Base-by-base conservation (phyloP, 2,113 vertebrate species). In the Burhinus bistriatus region DNA sequence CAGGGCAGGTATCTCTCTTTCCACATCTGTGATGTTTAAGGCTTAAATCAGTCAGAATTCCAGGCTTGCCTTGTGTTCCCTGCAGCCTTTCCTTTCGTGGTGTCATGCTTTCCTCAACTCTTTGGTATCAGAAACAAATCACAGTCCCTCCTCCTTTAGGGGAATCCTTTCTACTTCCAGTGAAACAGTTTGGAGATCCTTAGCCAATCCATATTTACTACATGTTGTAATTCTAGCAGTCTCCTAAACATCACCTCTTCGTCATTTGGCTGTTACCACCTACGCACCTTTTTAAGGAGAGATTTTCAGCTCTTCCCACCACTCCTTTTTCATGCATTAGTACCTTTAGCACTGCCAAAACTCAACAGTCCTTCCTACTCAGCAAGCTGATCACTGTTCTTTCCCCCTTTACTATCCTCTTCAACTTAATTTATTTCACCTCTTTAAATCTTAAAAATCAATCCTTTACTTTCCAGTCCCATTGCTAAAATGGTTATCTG, bases 61-160 rank as follows among this genome's bases (percentile, higher is more conserved):
- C 18, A 81, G 40, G 11, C 13, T 70, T 32, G 34, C n/a, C 18
- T 29, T 47, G 9, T 36, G 18, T 62, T 88, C 17, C 26, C 16
- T 1, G 0, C 15, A n/a, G 49, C 47, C 17, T 69, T 76, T 32
- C 9, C 15, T 52, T 23, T 23, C 65, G 27, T 34, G 30, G 18
- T 57, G 17, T 1, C 1, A 0, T 59, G 32, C 12, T 68, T 38
- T 57, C 9, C 26, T 84, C 45, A 57, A 0, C 12, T 15, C 23
- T 55, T 25, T 11, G 15, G 26, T 6, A 36, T 25, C 17, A 14
- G 32, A 61, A 59, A 8, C 12, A 34, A 32, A 42, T 58, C 11
- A 17, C 10, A 34, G 11, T 38, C 9, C 38, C 2, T 83, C 14
- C 40, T 81, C 3, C 20, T 83, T 20, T 1, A 55, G 18, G 15